Conservation (phyloP, 2,797 vertebrate genomes). For the Dryobates pubescens region DNA sequence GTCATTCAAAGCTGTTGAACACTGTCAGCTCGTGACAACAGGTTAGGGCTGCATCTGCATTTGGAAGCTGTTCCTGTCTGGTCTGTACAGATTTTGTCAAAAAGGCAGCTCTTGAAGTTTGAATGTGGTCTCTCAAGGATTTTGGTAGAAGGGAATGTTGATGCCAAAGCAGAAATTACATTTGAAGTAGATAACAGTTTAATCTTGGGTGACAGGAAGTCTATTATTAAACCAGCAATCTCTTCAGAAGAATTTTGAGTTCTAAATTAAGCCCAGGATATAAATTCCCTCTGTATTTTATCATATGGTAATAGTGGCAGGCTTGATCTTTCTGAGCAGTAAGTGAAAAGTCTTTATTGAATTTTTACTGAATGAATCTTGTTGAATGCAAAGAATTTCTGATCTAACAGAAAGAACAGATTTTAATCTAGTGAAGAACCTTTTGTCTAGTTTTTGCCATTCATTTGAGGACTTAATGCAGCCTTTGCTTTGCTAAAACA, state of each 20-base stretch:
- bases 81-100: neutral
- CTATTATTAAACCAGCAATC: slow-evolving; percentile 39
- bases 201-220: slow-evolving; percentile 33
- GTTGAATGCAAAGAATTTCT: neutral
- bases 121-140: slow-evolving; percentile 10
- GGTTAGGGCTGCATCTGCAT: neutral
- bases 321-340: neutral
- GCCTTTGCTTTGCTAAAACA: neutral
- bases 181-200: slow-evolving; percentile 35
- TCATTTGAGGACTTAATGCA: neutral
- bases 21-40: slow-evolving; percentile 10
- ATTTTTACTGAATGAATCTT: neutral
- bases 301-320: slow-evolving; percentile 19
- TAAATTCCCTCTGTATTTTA: slow-evolving; percentile 20
- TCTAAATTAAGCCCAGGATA: slow-evolving; percentile 22
- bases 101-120: neutral
- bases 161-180: slow-evolving; percentile 21
- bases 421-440: neutral
- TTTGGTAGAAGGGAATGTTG: slow-evolving; percentile 9
- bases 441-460: neutral
- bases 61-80: neutral
- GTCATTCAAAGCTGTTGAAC: neutral
- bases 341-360: neutral
- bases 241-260: slow-evolving; percentile 20
- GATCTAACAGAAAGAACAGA: neutral